Evolutionary conservation across 2,888 invertebrate genomes (phyloP).

Genomic region (Drosophila testacea): DNA sequence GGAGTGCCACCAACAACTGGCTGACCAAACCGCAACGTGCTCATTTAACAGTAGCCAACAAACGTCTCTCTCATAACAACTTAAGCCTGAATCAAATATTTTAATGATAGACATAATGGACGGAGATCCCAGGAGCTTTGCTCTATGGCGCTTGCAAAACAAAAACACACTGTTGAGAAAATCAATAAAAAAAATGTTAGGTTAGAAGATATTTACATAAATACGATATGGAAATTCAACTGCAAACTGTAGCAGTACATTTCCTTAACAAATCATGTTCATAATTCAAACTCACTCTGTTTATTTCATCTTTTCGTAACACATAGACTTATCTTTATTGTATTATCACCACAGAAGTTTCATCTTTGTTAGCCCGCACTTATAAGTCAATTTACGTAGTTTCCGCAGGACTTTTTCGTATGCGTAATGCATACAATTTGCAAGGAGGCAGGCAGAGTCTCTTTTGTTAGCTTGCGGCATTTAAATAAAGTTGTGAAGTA

Average conservation of each 20-base stretch:
- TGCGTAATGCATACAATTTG: conserved; percentile 79
- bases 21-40: conserved; percentile 70
- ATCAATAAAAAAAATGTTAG: conserved; percentile 4
- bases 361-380: conserved; percentile 30
- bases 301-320: conserved; percentile 2
- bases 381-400: conserved; percentile 72
- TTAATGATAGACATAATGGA: conserved; percentile 76
- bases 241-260: background rate
- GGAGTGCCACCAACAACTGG: conserved; percentile 64
- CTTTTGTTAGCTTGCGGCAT: conserved; percentile 43
- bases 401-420: conserved; percentile 42
- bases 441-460: conserved; percentile 25
- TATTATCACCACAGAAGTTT: conserved; percentile 1
- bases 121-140: conserved; percentile 7
- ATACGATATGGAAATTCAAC: background rate
- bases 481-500: conserved; percentile 80
- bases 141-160: background rate
- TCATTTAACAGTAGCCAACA: conserved; percentile 78
- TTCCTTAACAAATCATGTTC: too few relatives aligned
- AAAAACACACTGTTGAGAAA: conserved; percentile 9
- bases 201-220: background rate
- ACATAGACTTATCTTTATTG: conserved; percentile 12
- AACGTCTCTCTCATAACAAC: conserved; percentile 65
- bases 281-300: background rate
- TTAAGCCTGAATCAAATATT: conserved; percentile 70